phyloP scores from a whole-genome alignment of 2,888 invertebrate genomes.

The Pyrgus malvae region DNA sequence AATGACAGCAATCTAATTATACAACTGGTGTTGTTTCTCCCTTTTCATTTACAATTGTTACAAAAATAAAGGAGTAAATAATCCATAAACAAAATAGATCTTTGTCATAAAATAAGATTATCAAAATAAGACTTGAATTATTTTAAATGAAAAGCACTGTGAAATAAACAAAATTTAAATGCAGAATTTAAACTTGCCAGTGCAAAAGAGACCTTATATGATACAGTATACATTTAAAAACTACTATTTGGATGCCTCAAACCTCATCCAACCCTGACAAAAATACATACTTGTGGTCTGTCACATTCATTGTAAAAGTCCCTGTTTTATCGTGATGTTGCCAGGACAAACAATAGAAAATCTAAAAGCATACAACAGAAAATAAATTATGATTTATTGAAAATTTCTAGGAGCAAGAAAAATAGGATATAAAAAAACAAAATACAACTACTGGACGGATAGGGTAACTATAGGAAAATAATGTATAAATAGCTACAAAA shows the following conservation, averaged over 20 bases:
- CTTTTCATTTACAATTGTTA: slow-evolving; percentile 22
- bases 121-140: slow-evolving; percentile 1
- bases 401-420: background rate
- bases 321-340: slow-evolving; percentile 14
- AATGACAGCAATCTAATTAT: slow-evolving; percentile 17
- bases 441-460: slow-evolving; percentile 15
- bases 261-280: background rate
- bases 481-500: background rate
- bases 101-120: slow-evolving; percentile 2
- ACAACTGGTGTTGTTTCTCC: slow-evolving; percentile 15
- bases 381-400: too few relatives aligned
- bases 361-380: background rate
- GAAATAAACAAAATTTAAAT: slow-evolving; percentile 33
- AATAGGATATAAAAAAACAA: background rate
- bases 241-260: slow-evolving; percentile 12
- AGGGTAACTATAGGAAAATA: background rate
- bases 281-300: background rate
- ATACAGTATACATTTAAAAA: background rate
- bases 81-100: slow-evolving; percentile 20
- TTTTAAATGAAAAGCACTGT: slow-evolving; percentile 28
- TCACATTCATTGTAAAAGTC: slow-evolving; percentile 9
- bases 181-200: slow-evolving; percentile 33
- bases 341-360: background rate
- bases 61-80: slow-evolving; percentile 28
- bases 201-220: slow-evolving; percentile 15